These are phyloP conservation scores for Coccyzus lansbergi DNA, from an alignment of 2,797 vertebrate species.

Conservation along the genomic window DNA sequence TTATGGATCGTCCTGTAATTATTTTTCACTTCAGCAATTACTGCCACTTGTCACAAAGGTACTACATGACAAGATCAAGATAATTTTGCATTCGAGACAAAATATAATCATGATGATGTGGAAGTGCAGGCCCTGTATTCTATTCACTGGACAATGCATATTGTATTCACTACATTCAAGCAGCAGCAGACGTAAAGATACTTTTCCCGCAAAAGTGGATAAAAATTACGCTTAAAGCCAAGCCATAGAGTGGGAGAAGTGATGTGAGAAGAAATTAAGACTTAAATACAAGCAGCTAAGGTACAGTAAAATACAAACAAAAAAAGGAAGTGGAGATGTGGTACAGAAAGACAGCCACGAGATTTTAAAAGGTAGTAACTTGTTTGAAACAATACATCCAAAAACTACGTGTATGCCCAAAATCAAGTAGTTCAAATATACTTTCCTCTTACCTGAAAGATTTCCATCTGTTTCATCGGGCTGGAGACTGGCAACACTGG, in stretches of 20 bases:
- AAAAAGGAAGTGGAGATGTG: background rate
- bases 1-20: background rate
- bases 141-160: background rate
- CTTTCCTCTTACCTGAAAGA: conserved; percentile 85
- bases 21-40: background rate
- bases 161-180: background rate
- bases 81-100: background rate
- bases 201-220: background rate
- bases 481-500: conserved; percentile 92
- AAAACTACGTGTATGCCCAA: background rate
- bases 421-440: background rate
- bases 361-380: background rate
- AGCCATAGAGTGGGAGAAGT: background rate
- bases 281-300: background rate
- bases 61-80: background rate
- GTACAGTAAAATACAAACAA: background rate
- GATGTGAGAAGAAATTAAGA: background rate
- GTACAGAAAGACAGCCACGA: background rate
- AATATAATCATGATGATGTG: background rate
- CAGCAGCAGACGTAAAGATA: background rate
- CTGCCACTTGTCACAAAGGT: background rate
- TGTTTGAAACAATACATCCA: background rate
- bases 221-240: background rate
- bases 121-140: background rate
- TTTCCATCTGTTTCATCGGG: conserved; percentile 92